phyloP scores from a whole-genome alignment of 2,113 vertebrate genomes.

The Paradisaea rubra region DNA sequence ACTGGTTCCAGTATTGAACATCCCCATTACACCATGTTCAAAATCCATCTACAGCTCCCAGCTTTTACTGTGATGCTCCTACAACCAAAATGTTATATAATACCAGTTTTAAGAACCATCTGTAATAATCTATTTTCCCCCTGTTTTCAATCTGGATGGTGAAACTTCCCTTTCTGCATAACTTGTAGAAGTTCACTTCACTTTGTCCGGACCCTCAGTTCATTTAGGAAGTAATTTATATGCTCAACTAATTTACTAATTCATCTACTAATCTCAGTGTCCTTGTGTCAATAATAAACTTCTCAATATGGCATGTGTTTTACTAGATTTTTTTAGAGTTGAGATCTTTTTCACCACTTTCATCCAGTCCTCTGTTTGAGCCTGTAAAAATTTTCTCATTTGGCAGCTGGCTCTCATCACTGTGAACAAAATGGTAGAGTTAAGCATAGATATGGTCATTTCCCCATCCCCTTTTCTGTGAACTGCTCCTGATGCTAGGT shows the following conservation, averaged over 20 bases:
- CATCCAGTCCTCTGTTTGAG: not conserved
- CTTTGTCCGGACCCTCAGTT: not conserved
- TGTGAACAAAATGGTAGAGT: not conserved
- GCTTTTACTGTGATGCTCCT: not conserved
- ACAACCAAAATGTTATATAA: not conserved
- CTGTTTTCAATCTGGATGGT: not conserved
- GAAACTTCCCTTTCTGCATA: not conserved
- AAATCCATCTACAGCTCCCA: not conserved
- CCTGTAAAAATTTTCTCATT: not conserved
- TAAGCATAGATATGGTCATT: not conserved
- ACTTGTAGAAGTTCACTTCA: not conserved
- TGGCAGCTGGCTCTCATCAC: not conserved
- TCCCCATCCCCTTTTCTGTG: not conserved
- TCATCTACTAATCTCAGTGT: not conserved
- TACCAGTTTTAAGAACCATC: not conserved
- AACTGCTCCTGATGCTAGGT: not conserved
- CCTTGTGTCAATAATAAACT: not conserved
- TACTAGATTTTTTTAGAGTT: not conserved
- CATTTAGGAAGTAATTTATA: not conserved
- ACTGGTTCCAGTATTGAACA: not conserved
- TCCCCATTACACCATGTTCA: not conserved
- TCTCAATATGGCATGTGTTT: not conserved
- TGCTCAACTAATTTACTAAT: not conserved
- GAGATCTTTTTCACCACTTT: not conserved
- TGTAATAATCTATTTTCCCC: not conserved